phyloP scores from a whole-genome alignment of 1,140 invertebrate genomes.

The Microplitis demolitor region DNA sequence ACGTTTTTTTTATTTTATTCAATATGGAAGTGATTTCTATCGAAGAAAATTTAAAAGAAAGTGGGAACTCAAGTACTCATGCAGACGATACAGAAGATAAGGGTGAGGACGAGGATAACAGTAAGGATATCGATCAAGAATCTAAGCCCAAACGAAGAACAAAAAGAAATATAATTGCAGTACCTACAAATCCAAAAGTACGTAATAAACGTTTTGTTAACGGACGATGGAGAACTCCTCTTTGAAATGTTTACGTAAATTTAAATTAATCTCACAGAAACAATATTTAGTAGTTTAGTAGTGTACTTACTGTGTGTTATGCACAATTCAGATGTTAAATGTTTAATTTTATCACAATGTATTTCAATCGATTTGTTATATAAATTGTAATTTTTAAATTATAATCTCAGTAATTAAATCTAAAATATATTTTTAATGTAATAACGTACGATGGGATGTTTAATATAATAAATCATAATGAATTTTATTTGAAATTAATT shows the following conservation, averaged over 20 bases:
- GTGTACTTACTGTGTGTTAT: too few species aligned
- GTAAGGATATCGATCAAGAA: not conserved
- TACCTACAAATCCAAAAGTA: not conserved
- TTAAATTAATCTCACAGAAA: not conserved
- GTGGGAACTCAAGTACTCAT: not conserved
- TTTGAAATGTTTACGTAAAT: not conserved
- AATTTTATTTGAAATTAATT: too few species aligned
- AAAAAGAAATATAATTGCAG: slow-evolving; percentile 22
- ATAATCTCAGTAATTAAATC: too few species aligned
- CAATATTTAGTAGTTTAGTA: not conserved
- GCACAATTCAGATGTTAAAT: not conserved
- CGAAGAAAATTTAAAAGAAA: slow-evolving; percentile 15
- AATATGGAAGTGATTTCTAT: slow-evolving; percentile 25
- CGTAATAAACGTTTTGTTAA: slow-evolving; percentile 1
- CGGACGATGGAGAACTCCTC: slow-evolving; percentile 14
- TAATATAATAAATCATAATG: too few species aligned
- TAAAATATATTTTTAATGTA: too few species aligned
- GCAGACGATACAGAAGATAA: not conserved
- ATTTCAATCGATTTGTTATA: too few species aligned
- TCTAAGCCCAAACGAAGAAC: slow-evolving; percentile 7
- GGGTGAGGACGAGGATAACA: not conserved
- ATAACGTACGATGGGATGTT: too few species aligned
- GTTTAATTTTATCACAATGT: too few species aligned
- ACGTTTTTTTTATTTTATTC: not conserved
- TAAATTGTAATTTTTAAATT: too few species aligned